Percentiles rank a stretch among this genome's conserved stretches.
phyloP scores from a whole-genome alignment of 30 jellyfish, hydroid and myxozoan species.

The Pseudorhiza aurosa region DNA sequence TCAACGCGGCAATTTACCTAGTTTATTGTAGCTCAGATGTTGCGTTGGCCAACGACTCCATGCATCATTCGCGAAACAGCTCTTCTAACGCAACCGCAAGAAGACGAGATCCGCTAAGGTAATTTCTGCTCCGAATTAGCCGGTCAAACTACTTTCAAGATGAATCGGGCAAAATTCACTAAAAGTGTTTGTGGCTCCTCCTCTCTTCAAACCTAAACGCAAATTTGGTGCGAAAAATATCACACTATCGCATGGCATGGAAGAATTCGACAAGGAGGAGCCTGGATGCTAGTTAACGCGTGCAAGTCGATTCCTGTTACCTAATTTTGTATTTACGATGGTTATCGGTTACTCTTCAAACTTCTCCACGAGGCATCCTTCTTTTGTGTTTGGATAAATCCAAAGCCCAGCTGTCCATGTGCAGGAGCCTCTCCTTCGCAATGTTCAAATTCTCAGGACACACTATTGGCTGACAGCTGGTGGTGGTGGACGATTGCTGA shows the following conservation, averaged over 20 bases:
- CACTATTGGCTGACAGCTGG: too few relatives aligned
- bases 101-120: not conserved
- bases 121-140: not conserved
- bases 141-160: conserved; percentile 38
- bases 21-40: not conserved
- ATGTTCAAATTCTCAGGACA: too few relatives aligned
- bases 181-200: conserved; percentile 32
- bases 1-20: not conserved
- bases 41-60: not conserved
- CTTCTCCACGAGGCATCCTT: too few relatives aligned
- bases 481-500: too few relatives aligned
- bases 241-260: conserved; percentile 20
- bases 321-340: too few relatives aligned
- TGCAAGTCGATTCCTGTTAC: not conserved
- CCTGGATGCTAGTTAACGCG: not conserved
- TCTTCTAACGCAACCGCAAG: too few relatives aligned
- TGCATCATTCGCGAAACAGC: not conserved
- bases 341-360: too few relatives aligned
- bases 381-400: too few relatives aligned
- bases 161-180: conserved; percentile 29
- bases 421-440: too few relatives aligned
- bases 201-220: not conserved
- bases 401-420: too few relatives aligned
- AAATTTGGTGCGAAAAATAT: conserved; percentile 33
- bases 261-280: not conserved